phyloP scores from a whole-genome alignment of 2,888 invertebrate species.

The Parnassius apollo region DNA sequence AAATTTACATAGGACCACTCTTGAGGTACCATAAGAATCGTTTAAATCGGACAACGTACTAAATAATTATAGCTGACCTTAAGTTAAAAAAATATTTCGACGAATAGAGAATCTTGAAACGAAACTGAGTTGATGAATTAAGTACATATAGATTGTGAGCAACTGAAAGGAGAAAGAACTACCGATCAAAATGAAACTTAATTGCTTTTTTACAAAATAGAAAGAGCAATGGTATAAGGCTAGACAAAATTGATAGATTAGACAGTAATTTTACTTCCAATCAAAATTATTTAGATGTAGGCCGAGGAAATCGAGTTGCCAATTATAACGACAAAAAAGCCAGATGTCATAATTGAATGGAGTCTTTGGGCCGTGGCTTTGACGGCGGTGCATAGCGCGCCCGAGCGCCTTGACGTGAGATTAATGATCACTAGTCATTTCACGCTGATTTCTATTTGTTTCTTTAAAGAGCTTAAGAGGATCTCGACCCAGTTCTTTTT shows the following conservation, averaged over 20 bases:
- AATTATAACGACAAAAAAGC: slow-evolving; percentile 5
- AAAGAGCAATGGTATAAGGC: slow-evolving; percentile 19
- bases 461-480: slow-evolving; percentile 8
- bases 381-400: slow-evolving; percentile 4
- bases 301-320: slow-evolving; percentile 1
- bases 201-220: slow-evolving; percentile 26
- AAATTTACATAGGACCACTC: no score
- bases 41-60: no score
- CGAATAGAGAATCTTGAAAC: no score
- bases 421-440: slow-evolving; percentile 6
- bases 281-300: slow-evolving; percentile 1
- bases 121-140: neutral
- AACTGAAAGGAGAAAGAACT: slow-evolving; percentile 7
- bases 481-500: neutral
- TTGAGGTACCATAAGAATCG: no score
- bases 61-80: no score
- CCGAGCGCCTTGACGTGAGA: slow-evolving; percentile 2
- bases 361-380: slow-evolving; percentile 1
- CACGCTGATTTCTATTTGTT: slow-evolving; percentile 13
- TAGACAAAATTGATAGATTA: slow-evolving; percentile 6
- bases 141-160: slow-evolving; percentile 3
- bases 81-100: no score
- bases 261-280: slow-evolving; percentile 16
- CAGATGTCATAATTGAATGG: slow-evolving; percentile 9
- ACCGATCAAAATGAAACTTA: slow-evolving; percentile 19